Evolutionary conservation across 2,888 invertebrate genomes (phyloP).

Genomic region (Hymenopus coronatus): DNA sequence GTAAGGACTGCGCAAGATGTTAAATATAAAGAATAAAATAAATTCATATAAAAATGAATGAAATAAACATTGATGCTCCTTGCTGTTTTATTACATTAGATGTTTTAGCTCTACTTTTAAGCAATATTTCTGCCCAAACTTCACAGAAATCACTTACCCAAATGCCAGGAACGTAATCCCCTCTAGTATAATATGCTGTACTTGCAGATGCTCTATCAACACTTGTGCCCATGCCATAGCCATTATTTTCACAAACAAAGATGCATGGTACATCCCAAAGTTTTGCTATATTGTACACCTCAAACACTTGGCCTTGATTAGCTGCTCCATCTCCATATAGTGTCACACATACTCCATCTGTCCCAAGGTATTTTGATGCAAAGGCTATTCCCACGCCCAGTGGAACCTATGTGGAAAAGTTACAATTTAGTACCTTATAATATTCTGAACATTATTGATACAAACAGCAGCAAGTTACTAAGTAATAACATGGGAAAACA

Average conservation of each 20-base stretch:
- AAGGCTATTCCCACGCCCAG: slow-evolving; percentile 93
- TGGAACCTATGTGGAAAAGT: slow-evolving; percentile 64
- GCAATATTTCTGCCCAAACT: too few species aligned
- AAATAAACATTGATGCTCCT: too few species aligned
- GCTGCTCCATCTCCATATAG: slow-evolving; percentile 94
- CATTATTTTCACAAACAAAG: slow-evolving; percentile 98
- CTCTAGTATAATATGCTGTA: slow-evolving; percentile 88
- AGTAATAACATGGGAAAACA: too few species aligned
- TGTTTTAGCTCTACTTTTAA: too few species aligned
- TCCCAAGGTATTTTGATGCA: slow-evolving; percentile 82
- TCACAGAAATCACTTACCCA: slow-evolving; percentile 60
- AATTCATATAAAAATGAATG: too few species aligned
- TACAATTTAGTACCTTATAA: neutral
- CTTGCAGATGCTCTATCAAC: slow-evolving; percentile 83
- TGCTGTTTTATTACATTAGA: too few species aligned
- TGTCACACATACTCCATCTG: slow-evolving; percentile 82
- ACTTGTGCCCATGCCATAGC: slow-evolving; percentile 98
- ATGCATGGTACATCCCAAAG: slow-evolving; percentile 90
- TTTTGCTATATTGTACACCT: slow-evolving; percentile 93
- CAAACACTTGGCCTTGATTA: slow-evolving; percentile 91
- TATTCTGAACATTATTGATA: neutral
- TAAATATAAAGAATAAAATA: too few species aligned
- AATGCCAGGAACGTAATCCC: slow-evolving; percentile 93
- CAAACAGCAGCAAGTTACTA: too few species aligned
- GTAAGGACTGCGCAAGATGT: too few species aligned